These are phyloP conservation scores for Bombus sibiricus DNA, from an alignment of 1,140 invertebrate genomes.

Conservation along the genomic window DNA sequence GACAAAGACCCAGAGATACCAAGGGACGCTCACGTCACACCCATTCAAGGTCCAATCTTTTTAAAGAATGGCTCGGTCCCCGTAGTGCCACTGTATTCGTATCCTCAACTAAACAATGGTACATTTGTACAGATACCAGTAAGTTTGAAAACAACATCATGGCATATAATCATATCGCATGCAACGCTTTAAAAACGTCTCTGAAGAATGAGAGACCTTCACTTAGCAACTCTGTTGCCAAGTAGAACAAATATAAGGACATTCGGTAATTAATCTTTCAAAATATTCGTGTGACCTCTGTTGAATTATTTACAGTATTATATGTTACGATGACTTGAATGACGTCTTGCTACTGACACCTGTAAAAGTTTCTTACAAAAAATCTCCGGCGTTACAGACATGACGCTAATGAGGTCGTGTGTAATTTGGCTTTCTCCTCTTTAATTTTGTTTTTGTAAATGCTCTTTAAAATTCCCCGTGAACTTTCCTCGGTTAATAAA, in stretches of 20 bases:
- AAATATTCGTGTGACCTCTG: not conserved
- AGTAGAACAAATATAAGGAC: not conserved
- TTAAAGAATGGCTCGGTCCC: constrained; percentile 91
- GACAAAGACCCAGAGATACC: constrained; percentile 80
- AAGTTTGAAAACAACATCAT: constrained; percentile 79
- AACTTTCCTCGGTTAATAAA: not conserved
- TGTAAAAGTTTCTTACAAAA: not conserved
- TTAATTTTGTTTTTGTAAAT: not conserved
- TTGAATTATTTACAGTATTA: not conserved
- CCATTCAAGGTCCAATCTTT: constrained; percentile 91
- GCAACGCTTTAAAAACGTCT: not conserved
- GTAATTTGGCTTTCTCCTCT: not conserved
- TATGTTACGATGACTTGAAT: not conserved
- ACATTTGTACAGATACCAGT: constrained; percentile 93
- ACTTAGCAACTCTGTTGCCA: not conserved
- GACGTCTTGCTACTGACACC: not conserved
- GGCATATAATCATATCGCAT: not conserved
- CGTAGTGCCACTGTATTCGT: constrained; percentile 92
- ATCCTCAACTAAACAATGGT: constrained; percentile 91
- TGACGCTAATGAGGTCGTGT: not conserved
- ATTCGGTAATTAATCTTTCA: not conserved
- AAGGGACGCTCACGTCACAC: constrained; percentile 85
- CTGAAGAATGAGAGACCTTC: too few relatives aligned
- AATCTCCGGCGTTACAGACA: not conserved
- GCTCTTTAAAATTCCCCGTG: not conserved